Base-by-base conservation (phyloP, 2,888 invertebrate genomes). In the Drosophila stalkeri region DNA sequence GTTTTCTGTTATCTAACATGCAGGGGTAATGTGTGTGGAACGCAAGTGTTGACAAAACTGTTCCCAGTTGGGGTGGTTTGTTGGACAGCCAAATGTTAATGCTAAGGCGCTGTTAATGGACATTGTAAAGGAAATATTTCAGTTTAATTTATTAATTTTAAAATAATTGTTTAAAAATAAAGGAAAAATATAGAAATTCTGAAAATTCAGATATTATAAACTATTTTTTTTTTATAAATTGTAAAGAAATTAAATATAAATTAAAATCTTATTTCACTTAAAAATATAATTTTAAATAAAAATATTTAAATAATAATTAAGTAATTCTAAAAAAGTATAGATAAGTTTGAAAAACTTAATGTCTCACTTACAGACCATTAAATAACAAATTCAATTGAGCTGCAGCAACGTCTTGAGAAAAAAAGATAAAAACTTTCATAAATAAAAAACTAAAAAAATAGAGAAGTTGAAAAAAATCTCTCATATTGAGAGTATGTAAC, bases 1-100 rank as follows among this genome's bases (percentile, higher is more conserved):
- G n/a, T 11, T 16, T 0, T 4, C 7, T 65, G 70, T 39, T 75
- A 1, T 0, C 3, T 61, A 41, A 49, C 43, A 65, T 62, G 72
- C 35, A 31, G 5, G 9, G 27, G 11, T 20, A 20, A 35, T 6
- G 31, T 9, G 11, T 41, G 61, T 37, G 73, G 47, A 65, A 54
- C 9, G 20, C 9, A 46, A 55, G 16, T 16, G 35, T 14, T 39
- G 6, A 0, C 0, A 44, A 49, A 68, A 66, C 59, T 82, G 82
- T 81, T 81, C 80, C 64, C 76, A 79, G 43, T 12, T 57, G 51
- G 9, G 11, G 4, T 31, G 12, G 33, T 33, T 23, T 43, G 27
- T n/a, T 51, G 23, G 12, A 46, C 64, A 62, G 56, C 14, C 7
- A 7, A 33, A 27, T 49, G 49, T 33, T 33, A 31, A 18, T 47